phyloP scores from a whole-genome alignment of 2,888 invertebrate genomes.

The Ganaspis brasiliensis region DNA sequence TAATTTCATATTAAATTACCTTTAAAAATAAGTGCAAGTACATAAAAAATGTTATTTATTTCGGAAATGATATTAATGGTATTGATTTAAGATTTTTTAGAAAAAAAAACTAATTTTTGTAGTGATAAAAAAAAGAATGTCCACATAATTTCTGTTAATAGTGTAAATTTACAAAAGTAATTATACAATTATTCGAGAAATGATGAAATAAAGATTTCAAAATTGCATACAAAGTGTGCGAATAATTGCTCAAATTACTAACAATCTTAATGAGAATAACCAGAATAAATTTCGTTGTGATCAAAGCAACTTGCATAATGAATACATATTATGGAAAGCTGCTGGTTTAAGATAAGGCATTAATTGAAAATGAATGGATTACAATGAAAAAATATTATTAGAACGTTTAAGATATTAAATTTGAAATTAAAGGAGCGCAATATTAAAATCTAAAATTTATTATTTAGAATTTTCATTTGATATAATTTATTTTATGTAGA shows the following conservation, averaged over 20 bases:
- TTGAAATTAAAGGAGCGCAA: no score
- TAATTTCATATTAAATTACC: no score
- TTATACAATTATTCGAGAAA: background rate
- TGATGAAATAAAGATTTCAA: slow-evolving; percentile 16
- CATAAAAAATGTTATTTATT: no score
- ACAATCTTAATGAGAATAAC: slow-evolving; percentile 32
- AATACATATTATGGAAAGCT: slow-evolving; percentile 34
- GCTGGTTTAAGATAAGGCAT: background rate
- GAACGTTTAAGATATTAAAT: background rate
- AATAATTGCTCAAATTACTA: slow-evolving; percentile 20
- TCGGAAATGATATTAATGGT: no score
- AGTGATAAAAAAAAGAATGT: no score
- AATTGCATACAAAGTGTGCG: slow-evolving; percentile 11
- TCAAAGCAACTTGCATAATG: slow-evolving; percentile 2
- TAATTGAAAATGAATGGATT: slow-evolving; percentile 27
- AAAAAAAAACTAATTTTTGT: no score
- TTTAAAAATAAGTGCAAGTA: no score
- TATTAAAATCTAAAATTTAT: no score
- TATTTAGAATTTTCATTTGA: no score
- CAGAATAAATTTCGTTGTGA: background rate
- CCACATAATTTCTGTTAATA: no score
- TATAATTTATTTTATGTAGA: no score
- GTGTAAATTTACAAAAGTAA: background rate
- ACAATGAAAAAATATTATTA: slow-evolving; percentile 5
- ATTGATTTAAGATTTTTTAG: no score